These are phyloP conservation scores for Carlito syrichta DNA, from an alignment of 2,113 vertebrate genomes.

Conservation along the genomic window DNA sequence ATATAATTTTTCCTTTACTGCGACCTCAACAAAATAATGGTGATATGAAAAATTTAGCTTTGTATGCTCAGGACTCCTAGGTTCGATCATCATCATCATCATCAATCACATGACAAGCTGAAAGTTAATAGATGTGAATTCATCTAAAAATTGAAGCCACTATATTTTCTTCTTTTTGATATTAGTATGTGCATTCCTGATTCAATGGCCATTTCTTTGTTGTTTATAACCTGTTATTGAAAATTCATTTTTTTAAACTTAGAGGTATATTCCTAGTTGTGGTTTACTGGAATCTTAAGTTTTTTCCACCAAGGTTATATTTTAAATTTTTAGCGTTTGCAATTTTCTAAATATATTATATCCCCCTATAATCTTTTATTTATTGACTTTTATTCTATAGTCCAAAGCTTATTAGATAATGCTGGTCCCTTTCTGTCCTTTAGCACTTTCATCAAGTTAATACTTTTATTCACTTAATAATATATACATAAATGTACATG, in stretches of 20 bases:
- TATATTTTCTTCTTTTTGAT: neutral
- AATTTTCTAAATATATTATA: neutral
- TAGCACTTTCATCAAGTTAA: neutral
- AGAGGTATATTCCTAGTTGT: neutral
- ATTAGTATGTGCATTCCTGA: neutral
- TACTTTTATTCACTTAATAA: constrained; percentile 14
- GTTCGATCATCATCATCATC: neutral
- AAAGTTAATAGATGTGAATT: neutral
- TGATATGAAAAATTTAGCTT: neutral
- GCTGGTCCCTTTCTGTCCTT: neutral
- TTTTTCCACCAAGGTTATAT: neutral
- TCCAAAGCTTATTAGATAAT: neutral
- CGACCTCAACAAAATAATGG: neutral
- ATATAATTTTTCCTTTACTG: neutral
- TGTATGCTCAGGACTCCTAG: neutral
- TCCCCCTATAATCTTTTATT: neutral
- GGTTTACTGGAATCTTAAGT: neutral
- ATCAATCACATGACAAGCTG: neutral
- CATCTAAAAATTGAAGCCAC: neutral
- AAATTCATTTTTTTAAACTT: neutral
- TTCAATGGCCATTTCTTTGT: neutral
- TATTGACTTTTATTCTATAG: neutral
- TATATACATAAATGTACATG: neutral
- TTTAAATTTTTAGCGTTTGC: neutral
- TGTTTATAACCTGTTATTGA: neutral